Conservation (phyloP, 2,797 vertebrate genomes). For the Cuculus canorus region DNA sequence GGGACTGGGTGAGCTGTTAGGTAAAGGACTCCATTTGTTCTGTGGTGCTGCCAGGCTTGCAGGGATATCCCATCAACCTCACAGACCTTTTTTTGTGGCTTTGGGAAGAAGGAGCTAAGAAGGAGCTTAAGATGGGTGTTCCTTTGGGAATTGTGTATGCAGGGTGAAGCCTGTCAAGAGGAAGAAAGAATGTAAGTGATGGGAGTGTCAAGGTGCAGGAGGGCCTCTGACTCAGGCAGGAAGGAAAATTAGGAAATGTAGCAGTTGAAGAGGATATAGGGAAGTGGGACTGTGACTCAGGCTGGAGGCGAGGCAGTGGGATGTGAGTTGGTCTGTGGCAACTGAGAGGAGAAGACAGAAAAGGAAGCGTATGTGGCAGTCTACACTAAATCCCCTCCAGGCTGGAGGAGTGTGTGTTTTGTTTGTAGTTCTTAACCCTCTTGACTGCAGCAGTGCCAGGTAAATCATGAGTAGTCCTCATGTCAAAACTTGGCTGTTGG, state of each 20-base stretch:
- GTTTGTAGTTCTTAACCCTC: not conserved
- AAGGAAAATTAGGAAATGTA: constrained; percentile 65
- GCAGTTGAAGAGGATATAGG: constrained; percentile 19
- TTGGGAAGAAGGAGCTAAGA: not conserved
- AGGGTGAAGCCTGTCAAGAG: not conserved
- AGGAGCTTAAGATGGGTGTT: not conserved
- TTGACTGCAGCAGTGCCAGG: not conserved
- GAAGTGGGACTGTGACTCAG: constrained; percentile 66
- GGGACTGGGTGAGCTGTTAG: not conserved
- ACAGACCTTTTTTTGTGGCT: not conserved
- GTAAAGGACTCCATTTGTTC: not conserved
- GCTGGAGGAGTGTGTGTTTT: not conserved
- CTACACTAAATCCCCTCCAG: not conserved
- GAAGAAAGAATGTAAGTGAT: constrained; percentile 27
- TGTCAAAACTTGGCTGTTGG: not conserved
- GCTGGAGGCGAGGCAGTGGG: not conserved
- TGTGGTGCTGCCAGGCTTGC: not conserved
- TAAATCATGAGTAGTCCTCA: not conserved
- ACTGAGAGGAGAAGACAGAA: not conserved
- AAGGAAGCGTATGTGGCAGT: not conserved
- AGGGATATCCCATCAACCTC: not conserved
- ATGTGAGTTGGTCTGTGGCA: not conserved
- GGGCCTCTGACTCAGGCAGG: constrained; percentile 62
- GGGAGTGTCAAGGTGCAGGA: constrained; percentile 34
- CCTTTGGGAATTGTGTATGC: not conserved